Percentiles rank a stretch among this genome's conserved stretches.
Conservation (phyloP, 2,113 vertebrate species). For the Polypterus bichir region DNA sequence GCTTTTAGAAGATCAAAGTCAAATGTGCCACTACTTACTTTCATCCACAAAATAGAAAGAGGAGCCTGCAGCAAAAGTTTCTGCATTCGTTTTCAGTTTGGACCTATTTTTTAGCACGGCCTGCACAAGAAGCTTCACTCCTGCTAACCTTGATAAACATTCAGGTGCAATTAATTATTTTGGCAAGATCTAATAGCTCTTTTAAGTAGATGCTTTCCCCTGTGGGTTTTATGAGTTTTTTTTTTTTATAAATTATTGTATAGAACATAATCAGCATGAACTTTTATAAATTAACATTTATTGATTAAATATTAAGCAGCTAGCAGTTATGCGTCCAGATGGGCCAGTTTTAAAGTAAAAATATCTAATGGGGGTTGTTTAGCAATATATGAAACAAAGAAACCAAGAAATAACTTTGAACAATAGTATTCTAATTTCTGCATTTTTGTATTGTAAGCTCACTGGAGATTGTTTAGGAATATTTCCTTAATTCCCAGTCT, state of each 20-base stretch:
- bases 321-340: slow-evolving; percentile 29
- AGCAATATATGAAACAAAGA: slow-evolving; percentile 3
- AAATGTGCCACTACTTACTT: slow-evolving; percentile 10
- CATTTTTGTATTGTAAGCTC: no score
- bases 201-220: slow-evolving; percentile 46
- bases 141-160: slow-evolving; percentile 53
- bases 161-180: slow-evolving; percentile 63
- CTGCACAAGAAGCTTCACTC: slow-evolving; percentile 24
- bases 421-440: no score
- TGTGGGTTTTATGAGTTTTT: slow-evolving; percentile 23
- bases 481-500: no score
- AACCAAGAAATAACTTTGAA: no score
- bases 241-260: slow-evolving; percentile 44
- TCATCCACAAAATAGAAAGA: slow-evolving; percentile 13
- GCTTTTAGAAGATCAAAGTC: slow-evolving; percentile 25
- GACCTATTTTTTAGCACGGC: slow-evolving; percentile 26
- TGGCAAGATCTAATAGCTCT: slow-evolving; percentile 48
- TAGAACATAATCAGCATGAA: slow-evolving; percentile 59
- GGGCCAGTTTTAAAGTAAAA: slow-evolving; percentile 54
- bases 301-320: slow-evolving; percentile 58
- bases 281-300: slow-evolving; percentile 64
- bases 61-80: slow-evolving; percentile 15
- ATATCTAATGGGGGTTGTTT: slow-evolving; percentile 43
- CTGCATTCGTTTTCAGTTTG: slow-evolving; percentile 25
- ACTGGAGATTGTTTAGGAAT: no score